Base-by-base conservation (phyloP, 2,113 vertebrate species). In the Archocentrus centrarchus region DNA sequence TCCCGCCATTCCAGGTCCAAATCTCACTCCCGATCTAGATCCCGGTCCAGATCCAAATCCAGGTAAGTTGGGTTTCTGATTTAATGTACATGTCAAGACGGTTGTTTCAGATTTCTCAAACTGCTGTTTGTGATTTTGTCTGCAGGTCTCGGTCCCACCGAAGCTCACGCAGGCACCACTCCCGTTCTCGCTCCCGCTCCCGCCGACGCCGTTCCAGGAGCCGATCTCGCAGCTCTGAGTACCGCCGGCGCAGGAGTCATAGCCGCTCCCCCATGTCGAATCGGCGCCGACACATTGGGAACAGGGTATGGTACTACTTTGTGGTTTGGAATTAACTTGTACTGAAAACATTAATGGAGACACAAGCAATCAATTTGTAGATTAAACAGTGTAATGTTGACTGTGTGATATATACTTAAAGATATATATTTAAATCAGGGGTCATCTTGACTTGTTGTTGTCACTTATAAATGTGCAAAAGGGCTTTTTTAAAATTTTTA, bases 1-100 rank as follows among this genome's bases (percentile, higher is more conserved):
- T 93, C 91, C 24, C 89, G 94, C 44, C 95, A 93, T 77, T 97
- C 97, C 93, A 96, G 97, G 94, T 98, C 97, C 47, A 89, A 91
- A 70, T 94, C 94, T 84, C 97, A 96, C 84, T 97, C 93, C 6
- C 85, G 80, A 14, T 94, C 68, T 50, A 70, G 66, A 30, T 70
- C 66, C 20, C 44, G 68, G 47, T 73, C 97, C 11, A 91, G 91
- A 75, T 93, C 93, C 94, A 96, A 97, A 91, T 94, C 93, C 2
- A 91, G 93, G 93, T 94, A 47, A 75, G 20, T 58, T 0, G 0
- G 5, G 1, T 20, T 8, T 59, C 2, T 30, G 7, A 79, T 79
- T 76, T 6, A 6, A 32, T 18, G 30, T 32, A 79, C 3, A n/a
- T 11, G 10, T 32, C 27, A 55, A n/a, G 44, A 32, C 13, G 14